phyloP scores from a whole-genome alignment of 2,113 vertebrate species.

The Aphyosemion australe region DNA sequence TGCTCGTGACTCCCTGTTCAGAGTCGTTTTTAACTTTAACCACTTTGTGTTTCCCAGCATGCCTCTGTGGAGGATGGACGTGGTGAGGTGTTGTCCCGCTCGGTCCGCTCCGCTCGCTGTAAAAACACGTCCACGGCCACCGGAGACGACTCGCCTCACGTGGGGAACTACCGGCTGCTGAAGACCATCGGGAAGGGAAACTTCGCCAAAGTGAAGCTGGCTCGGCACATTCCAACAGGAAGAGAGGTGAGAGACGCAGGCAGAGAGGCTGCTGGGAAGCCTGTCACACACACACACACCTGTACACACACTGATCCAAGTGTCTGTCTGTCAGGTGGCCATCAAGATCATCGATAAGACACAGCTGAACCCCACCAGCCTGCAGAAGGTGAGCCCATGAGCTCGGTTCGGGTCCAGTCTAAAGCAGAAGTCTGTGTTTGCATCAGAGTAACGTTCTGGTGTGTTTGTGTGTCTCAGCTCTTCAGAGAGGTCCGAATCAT shows the following conservation, averaged over 20 bases:
- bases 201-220: slow-evolving; percentile 90
- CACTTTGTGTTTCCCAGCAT: slow-evolving; percentile 22
- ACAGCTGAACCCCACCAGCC: slow-evolving; percentile 50
- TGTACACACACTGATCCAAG: not conserved
- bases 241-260: slow-evolving; percentile 79
- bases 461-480: slow-evolving; percentile 28
- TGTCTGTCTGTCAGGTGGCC: slow-evolving; percentile 32
- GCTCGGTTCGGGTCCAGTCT: not conserved
- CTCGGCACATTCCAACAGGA: slow-evolving; percentile 84
- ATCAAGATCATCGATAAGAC: slow-evolving; percentile 57
- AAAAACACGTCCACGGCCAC: slow-evolving; percentile 83
- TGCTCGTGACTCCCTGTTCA: not conserved
- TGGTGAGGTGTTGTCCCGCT: slow-evolving; percentile 4
- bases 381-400: slow-evolving; percentile 43
- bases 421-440: not conserved
- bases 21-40: not conserved
- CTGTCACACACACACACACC: not conserved
- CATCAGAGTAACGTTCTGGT: not conserved
- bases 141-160: slow-evolving; percentile 84
- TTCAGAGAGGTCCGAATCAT: slow-evolving; percentile 55
- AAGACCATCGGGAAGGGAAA: slow-evolving; percentile 91
- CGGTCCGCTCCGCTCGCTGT: slow-evolving; percentile 78
- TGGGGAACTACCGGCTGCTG: slow-evolving; percentile 89
- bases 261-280: not conserved
- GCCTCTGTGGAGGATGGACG: slow-evolving; percentile 19